A percentile compares a stretch with the other conserved stretches of the same genome.
phyloP scores from a whole-genome alignment of 2,888 invertebrate genomes.

The Erebia ligea region DNA sequence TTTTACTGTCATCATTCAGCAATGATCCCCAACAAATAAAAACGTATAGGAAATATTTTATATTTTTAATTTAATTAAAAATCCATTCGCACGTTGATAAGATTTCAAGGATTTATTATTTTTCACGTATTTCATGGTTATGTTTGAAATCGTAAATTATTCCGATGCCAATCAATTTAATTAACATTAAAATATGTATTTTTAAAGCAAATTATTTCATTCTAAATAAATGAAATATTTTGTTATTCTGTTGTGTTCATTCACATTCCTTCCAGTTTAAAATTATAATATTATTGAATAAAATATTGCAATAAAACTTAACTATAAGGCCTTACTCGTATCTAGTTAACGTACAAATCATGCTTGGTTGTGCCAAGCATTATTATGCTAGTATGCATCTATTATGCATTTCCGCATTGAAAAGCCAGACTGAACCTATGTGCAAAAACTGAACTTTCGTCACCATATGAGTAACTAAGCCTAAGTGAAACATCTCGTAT shows the following conservation, averaged over 20 bases:
- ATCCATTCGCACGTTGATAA: conserved; percentile 18
- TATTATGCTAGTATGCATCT: too few relatives aligned
- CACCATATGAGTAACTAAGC: too few relatives aligned
- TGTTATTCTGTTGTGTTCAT: neutral
- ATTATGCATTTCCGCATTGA: too few relatives aligned
- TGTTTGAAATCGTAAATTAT: conserved; percentile 16
- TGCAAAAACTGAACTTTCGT: too few relatives aligned
- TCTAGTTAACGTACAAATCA: too few relatives aligned
- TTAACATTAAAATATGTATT: neutral
- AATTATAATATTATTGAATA: too few relatives aligned
- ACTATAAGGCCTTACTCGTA: too few relatives aligned
- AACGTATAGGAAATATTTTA: conserved; percentile 24
- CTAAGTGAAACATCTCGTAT: too few relatives aligned
- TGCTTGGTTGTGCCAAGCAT: too few relatives aligned
- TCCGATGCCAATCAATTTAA: conserved; percentile 10
- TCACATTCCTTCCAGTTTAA: too few relatives aligned
- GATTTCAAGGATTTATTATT: conserved; percentile 30
- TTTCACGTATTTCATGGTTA: conserved; percentile 14
- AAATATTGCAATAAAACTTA: too few relatives aligned
- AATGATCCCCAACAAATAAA: conserved; percentile 8
- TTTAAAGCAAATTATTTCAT: neutral
- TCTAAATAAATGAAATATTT: neutral
- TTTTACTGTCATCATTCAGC: conserved; percentile 7
- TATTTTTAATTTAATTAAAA: conserved; percentile 29
- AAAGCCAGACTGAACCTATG: too few relatives aligned